Percentiles rank a stretch among this genome's conserved stretches.
Conservation (phyloP, 2,113 vertebrate genomes). For the Crypturellus undulatus region DNA sequence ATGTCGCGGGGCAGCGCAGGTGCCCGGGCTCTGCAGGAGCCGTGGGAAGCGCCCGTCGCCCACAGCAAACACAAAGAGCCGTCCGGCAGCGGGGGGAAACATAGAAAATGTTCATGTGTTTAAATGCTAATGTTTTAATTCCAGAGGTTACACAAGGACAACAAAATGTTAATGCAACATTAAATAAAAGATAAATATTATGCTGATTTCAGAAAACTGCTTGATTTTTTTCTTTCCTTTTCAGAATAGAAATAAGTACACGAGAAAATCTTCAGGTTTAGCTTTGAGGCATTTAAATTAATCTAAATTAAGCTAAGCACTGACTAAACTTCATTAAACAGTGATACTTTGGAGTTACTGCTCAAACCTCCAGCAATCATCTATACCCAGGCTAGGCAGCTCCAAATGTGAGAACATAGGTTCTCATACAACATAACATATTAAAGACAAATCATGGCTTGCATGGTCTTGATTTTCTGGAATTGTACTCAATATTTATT, state of each 20-base stretch:
- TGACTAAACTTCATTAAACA: neutral
- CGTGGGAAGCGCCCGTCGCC: too few species aligned
- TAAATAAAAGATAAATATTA: constrained; percentile 68
- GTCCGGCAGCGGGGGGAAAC: constrained; percentile 20
- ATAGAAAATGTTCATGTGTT: constrained; percentile 60
- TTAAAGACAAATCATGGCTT: neutral
- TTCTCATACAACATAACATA: neutral
- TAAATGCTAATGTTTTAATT: constrained; percentile 85
- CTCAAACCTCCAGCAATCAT: neutral
- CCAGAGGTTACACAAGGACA: constrained; percentile 79
- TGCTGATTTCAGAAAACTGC: constrained; percentile 13
- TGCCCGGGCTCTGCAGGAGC: too few species aligned
- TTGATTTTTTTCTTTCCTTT: neutral
- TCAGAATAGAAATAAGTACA: constrained; percentile 29
- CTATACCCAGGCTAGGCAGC: neutral
- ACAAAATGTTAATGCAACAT: constrained; percentile 84
- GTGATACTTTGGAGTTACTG: neutral
- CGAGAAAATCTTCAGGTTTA: constrained; percentile 39
- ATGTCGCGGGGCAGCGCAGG: neutral
- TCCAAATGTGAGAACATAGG: neutral
- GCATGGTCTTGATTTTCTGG: neutral
- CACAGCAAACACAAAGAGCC: neutral
- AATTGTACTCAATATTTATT: neutral
- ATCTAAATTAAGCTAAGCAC: constrained; percentile 23
- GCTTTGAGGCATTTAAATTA: constrained; percentile 36